Percentiles rank a stretch among this genome's conserved stretches.
Conservation (phyloP, 2,113 vertebrate species). For the Macrotis lagotis region DNA sequence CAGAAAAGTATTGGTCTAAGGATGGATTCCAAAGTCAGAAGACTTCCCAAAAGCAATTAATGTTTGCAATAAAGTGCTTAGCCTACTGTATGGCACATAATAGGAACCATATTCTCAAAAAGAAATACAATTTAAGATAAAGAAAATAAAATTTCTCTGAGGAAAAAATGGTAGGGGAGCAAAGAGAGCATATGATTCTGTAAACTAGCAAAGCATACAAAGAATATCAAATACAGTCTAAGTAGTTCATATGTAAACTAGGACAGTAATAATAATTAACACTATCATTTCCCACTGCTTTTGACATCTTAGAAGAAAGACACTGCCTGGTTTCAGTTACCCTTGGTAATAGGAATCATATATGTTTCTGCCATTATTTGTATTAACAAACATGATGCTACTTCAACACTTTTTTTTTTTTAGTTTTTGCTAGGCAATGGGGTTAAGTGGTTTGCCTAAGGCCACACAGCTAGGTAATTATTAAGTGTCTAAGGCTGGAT, state of each 20-base stretch:
- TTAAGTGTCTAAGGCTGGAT: too few relatives aligned
- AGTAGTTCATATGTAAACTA: not conserved
- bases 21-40: too few relatives aligned
- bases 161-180: not conserved
- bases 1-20: too few relatives aligned
- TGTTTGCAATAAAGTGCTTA: too few relatives aligned
- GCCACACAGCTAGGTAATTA: too few relatives aligned
- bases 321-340: not conserved
- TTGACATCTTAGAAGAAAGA: slow-evolving; percentile 21
- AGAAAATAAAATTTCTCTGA: not conserved
- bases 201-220: not conserved
- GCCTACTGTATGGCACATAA: not conserved
- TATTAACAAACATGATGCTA: not conserved
- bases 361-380: slow-evolving; percentile 9
- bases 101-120: not conserved
- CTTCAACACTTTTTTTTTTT: slow-evolving; percentile 42
- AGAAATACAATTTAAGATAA: not conserved
- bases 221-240: not conserved
- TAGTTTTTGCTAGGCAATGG: too few relatives aligned
- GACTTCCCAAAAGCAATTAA: too few relatives aligned
- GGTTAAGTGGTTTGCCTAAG: too few relatives aligned
- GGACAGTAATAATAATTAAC: slow-evolving; percentile 17
- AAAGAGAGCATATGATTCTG: not conserved
- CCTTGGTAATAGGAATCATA: not conserved
- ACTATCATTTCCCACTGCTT: not conserved